phyloP scores from a whole-genome alignment of 1,140 invertebrate species.

The Aphidius ervi region DNA sequence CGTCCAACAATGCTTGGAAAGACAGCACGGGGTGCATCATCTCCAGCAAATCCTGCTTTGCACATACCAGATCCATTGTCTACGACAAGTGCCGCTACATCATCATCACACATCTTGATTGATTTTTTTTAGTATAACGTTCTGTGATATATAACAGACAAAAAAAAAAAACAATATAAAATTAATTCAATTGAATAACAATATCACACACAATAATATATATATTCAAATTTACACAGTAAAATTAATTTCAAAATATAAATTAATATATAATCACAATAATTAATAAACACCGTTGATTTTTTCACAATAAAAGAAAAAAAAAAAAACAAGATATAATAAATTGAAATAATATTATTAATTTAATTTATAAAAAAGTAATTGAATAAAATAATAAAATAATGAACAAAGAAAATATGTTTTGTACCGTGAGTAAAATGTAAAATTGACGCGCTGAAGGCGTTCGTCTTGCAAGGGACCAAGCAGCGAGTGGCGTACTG shows the following conservation, averaged over 20 bases:
- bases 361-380: too few relatives aligned
- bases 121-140: slow-evolving; percentile 19
- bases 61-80: slow-evolving; percentile 86
- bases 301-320: background rate
- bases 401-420: slow-evolving; percentile 15
- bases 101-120: slow-evolving; percentile 70
- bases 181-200: background rate
- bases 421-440: slow-evolving; percentile 34
- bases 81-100: slow-evolving; percentile 73
- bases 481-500: slow-evolving; percentile 42
- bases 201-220: too few relatives aligned
- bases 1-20: slow-evolving; percentile 72
- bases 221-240: too few relatives aligned
- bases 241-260: too few relatives aligned
- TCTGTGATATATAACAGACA: slow-evolving; percentile 11
- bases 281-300: slow-evolving; percentile 1
- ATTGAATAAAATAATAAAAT: background rate
- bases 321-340: background rate
- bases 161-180: slow-evolving; percentile 2
- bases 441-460: slow-evolving; percentile 34
- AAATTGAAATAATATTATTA: slow-evolving; percentile 1
- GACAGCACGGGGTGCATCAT: slow-evolving; percentile 72
- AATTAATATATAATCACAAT: too few relatives aligned
- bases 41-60: slow-evolving; percentile 78
- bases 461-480: slow-evolving; percentile 39